Evolutionary conservation across 92 coral and sea anemone species (phyloP).

Genomic region (Epizoanthus ramosus): DNA sequence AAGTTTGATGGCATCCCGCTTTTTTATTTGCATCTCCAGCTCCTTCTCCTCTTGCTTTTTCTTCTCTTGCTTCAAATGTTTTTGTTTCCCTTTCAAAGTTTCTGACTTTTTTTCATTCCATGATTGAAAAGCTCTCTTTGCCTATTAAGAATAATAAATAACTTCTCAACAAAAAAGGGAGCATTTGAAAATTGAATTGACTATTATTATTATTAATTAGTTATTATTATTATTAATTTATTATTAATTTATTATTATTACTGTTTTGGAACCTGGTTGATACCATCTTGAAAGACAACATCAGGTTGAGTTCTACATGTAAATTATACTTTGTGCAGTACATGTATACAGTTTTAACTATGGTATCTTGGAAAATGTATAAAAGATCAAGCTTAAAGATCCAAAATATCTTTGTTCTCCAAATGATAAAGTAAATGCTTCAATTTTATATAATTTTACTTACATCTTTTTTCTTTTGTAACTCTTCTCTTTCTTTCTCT

Average conservation of each 20-base stretch:
- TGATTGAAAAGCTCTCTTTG: conserved; percentile 74
- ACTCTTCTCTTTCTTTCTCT: conserved; percentile 68
- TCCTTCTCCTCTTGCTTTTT: conserved; percentile 75
- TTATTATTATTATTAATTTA: too few species aligned
- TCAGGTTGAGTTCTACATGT: too few species aligned
- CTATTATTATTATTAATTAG: too few species aligned
- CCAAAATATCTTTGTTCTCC: not conserved
- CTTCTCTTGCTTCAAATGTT: conserved; percentile 55
- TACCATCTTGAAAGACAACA: too few species aligned
- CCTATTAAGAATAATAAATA: conserved; percentile 43
- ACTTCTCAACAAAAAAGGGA: too few species aligned
- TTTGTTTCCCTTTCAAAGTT: conserved; percentile 57
- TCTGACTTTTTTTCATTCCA: conserved; percentile 76
- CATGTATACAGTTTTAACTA: too few species aligned
- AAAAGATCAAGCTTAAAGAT: too few species aligned
- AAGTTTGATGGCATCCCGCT: conserved; percentile 73
- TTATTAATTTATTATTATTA: too few species aligned
- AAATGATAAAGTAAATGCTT: not conserved
- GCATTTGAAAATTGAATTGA: too few species aligned
- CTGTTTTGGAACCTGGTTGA: too few species aligned
- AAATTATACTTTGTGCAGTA: too few species aligned
- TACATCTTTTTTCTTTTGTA: conserved; percentile 58
- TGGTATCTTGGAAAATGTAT: too few species aligned
- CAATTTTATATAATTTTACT: not conserved
- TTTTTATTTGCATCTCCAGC: conserved; percentile 65